phyloP scores from a whole-genome alignment of 2,113 vertebrate genomes.

The Cryptoleucopteryx plumbea region DNA sequence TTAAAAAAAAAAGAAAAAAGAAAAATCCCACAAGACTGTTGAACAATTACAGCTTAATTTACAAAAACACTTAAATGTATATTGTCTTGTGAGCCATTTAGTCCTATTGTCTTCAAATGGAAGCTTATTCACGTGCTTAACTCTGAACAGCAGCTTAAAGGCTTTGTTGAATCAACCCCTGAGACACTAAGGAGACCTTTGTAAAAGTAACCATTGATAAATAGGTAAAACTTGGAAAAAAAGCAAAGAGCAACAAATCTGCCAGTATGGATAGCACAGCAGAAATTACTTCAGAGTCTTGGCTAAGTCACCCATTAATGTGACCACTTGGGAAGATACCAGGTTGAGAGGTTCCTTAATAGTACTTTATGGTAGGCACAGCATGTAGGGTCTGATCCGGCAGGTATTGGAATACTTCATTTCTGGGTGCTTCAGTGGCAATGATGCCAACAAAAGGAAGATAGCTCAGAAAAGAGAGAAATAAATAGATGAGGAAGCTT shows the following conservation, averaged over 20 bases:
- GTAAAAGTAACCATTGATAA: slow-evolving; percentile 23
- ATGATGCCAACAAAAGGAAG: not conserved
- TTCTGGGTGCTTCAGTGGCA: not conserved
- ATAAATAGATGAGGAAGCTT: not conserved
- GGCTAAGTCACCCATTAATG: not conserved
- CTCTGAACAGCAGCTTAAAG: not conserved
- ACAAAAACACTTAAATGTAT: slow-evolving; percentile 10
- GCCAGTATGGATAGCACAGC: not conserved
- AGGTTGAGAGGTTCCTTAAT: not conserved
- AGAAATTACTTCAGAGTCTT: not conserved
- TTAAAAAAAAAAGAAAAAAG: not conserved
- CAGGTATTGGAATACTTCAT: not conserved
- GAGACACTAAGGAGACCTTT: slow-evolving; percentile 22
- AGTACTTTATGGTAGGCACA: not conserved
- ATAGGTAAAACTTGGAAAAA: slow-evolving; percentile 9
- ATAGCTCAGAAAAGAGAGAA: not conserved
- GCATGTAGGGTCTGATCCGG: not conserved
- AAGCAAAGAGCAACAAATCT: not conserved
- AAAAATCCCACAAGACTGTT: not conserved
- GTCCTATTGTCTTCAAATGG: slow-evolving; percentile 31
- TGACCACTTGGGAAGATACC: not conserved
- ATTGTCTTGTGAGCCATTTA: slow-evolving; percentile 37
- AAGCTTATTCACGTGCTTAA: not conserved
- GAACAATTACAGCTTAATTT: slow-evolving; percentile 44
- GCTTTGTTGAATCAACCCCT: slow-evolving; percentile 10